Conservation (phyloP, 2,888 invertebrate genomes). For the Latrodectus elegans region DNA sequence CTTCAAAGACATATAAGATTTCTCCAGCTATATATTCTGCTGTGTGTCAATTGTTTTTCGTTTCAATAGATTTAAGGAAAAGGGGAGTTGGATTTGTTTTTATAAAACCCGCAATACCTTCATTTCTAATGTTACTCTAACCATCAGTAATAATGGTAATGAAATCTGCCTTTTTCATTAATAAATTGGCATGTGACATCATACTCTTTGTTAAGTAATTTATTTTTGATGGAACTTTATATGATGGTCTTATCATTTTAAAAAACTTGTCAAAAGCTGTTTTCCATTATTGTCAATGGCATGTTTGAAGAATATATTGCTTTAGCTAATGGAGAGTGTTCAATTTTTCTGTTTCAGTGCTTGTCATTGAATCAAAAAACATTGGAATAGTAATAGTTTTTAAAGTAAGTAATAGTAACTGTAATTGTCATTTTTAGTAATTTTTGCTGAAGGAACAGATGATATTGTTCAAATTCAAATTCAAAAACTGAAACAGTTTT, state of each 20-base stretch:
- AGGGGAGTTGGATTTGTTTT: background rate
- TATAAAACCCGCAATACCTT: background rate
- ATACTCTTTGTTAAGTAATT: too few species aligned
- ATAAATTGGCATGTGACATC: background rate
- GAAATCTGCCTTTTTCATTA: background rate
- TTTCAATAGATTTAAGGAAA: background rate
- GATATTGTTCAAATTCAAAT: too few species aligned
- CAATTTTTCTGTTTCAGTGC: background rate
- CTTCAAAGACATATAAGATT: background rate
- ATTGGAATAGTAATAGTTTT: too few species aligned
- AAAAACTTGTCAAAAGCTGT: background rate
- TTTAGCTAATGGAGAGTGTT: background rate
- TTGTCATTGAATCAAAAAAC: conserved; percentile 5
- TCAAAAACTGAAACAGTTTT: too few species aligned
- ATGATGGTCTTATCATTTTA: background rate
- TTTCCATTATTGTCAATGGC: background rate
- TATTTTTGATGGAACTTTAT: background rate
- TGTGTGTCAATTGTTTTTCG: too few species aligned
- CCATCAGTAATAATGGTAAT: background rate
- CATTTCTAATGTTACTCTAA: conserved; percentile 12
- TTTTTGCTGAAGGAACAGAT: too few species aligned
- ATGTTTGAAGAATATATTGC: background rate
- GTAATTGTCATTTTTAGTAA: too few species aligned
- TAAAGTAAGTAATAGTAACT: too few species aligned
- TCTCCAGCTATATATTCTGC: conserved; percentile 1